phyloP scores from a whole-genome alignment of 2,113 vertebrate genomes.

The Notarius quadriscutis region DNA sequence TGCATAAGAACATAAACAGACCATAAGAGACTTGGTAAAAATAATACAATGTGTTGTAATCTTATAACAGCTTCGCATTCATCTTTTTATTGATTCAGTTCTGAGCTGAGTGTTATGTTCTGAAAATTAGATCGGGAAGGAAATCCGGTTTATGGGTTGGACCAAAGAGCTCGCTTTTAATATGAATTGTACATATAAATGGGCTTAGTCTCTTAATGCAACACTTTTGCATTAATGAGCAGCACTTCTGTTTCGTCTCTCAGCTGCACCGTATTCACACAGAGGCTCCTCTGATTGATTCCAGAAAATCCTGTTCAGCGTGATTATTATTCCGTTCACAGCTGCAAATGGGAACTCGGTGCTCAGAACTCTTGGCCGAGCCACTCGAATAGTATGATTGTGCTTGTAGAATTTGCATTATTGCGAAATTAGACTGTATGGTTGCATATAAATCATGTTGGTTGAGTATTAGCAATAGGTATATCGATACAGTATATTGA shows the following conservation, averaged over 20 bases:
- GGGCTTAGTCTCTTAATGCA: constrained; percentile 51
- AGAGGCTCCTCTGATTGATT: constrained; percentile 33
- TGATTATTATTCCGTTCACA: constrained; percentile 63
- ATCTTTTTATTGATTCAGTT: constrained; percentile 34
- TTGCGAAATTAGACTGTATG: constrained; percentile 56
- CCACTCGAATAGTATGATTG: constrained; percentile 29
- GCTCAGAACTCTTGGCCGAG: background rate
- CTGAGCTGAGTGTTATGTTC: constrained; percentile 14
- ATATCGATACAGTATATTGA: background rate
- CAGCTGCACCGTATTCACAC: constrained; percentile 46
- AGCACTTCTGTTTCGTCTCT: constrained; percentile 43
- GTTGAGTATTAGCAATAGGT: background rate
- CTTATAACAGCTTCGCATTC: background rate
- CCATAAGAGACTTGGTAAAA: constrained; percentile 5
- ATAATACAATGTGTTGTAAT: constrained; percentile 1
- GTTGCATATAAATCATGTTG: constrained; percentile 41
- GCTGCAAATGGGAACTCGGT: constrained; percentile 42
- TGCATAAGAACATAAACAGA: background rate
- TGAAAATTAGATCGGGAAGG: constrained; percentile 38
- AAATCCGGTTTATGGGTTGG: constrained; percentile 35
- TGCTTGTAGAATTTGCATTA: constrained; percentile 48
- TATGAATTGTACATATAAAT: constrained; percentile 41
- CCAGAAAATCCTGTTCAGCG: constrained; percentile 20
- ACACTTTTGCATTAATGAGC: constrained; percentile 54
- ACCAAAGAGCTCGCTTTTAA: constrained; percentile 43